A percentile compares a stretch with the other conserved stretches of the same genome.
Evolutionary conservation across 2,888 invertebrate species (phyloP).

Genomic region (Thysanoteuthis rhombus): DNA sequence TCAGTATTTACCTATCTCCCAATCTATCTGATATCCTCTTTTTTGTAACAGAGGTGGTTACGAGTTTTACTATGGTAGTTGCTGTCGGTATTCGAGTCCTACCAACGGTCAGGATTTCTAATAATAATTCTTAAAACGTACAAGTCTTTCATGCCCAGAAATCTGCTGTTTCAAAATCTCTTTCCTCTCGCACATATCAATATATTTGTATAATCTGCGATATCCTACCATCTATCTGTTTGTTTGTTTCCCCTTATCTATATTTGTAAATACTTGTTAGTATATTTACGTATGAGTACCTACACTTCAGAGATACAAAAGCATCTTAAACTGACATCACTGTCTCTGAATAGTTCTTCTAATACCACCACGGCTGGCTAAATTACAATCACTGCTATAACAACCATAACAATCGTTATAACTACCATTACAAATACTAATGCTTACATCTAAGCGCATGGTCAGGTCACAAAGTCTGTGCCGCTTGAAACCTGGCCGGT

Average conservation of each 20-base stretch:
- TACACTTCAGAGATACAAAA: background rate
- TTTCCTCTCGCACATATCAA: too few relatives aligned
- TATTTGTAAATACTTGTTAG: background rate
- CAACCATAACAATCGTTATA: background rate
- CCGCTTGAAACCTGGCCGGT: background rate
- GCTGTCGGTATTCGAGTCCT: too few relatives aligned
- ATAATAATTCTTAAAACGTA: too few relatives aligned
- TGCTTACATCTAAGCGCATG: background rate
- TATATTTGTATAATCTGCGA: background rate
- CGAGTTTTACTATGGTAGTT: too few relatives aligned
- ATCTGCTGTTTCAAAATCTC: too few relatives aligned
- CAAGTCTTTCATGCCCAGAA: too few relatives aligned
- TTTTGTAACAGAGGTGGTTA: too few relatives aligned
- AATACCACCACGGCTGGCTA: background rate
- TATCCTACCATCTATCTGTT: background rate
- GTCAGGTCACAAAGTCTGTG: background rate
- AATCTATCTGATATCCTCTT: too few relatives aligned
- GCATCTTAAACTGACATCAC: background rate
- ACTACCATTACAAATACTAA: constrained; percentile 17
- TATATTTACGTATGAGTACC: background rate
- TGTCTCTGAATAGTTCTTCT: constrained; percentile 13
- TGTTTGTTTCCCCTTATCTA: background rate
- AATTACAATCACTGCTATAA: background rate
- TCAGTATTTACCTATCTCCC: too few relatives aligned
- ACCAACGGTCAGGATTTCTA: too few relatives aligned